phyloP scores from a whole-genome alignment of 2,888 invertebrate species.

The Ashinkailepas kermadecensis region DNA sequence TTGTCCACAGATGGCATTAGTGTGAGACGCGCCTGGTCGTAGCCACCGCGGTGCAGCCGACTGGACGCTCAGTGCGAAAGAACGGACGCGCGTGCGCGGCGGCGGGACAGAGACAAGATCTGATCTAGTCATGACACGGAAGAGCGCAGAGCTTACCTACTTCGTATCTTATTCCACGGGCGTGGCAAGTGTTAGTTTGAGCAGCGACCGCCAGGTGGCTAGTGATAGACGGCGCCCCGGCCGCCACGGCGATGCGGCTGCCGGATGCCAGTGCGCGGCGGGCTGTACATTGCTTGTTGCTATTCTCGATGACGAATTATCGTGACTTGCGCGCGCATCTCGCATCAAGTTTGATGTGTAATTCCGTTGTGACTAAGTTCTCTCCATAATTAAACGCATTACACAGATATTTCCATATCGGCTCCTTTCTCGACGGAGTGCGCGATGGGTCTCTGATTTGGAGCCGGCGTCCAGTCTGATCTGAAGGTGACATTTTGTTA shows the following conservation, averaged over 20 bases:
- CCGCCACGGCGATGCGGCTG: background rate
- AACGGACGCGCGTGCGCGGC: too few relatives aligned
- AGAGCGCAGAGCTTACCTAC: constrained; percentile 6
- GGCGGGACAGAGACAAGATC: background rate
- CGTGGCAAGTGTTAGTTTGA: background rate
- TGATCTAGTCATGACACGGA: background rate
- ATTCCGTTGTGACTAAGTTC: background rate
- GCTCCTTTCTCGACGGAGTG: too few relatives aligned
- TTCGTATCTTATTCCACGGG: background rate
- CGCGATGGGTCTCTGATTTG: too few relatives aligned
- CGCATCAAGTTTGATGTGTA: background rate
- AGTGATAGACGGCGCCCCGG: background rate
- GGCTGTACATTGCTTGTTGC: constrained; percentile 17
- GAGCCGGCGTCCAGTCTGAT: background rate
- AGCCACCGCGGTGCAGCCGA: background rate
- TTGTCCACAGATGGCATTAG: constrained; percentile 8
- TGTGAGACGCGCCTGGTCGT: background rate
- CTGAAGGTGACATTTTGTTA: constrained; percentile 10
- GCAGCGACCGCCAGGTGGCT: constrained; percentile 3
- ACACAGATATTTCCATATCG: background rate
- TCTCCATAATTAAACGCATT: background rate
- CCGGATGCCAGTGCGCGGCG: background rate
- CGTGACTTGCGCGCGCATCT: background rate
- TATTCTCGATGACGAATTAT: constrained; percentile 7
- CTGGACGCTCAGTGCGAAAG: background rate